Evolutionary conservation across 2,797 vertebrate genomes (phyloP).

Genomic region (Austrolebias charrua): DNA sequence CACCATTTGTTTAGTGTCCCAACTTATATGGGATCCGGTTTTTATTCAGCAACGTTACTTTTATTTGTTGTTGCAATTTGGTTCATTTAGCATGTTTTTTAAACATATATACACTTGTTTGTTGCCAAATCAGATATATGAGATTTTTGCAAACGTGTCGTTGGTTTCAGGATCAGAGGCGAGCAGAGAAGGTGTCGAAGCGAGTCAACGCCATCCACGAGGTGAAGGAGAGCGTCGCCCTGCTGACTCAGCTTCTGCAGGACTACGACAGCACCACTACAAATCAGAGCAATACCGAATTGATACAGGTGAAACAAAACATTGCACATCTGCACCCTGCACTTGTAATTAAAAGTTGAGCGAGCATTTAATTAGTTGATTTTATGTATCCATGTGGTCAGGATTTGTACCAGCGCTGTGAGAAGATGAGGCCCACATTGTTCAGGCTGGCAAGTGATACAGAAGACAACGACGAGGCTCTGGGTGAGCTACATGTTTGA

Average conservation of each 20-base stretch:
- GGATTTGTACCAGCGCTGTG: constrained; percentile 77
- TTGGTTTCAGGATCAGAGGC: constrained; percentile 87
- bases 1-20: no score
- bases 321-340: neutral
- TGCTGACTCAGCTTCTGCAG: constrained; percentile 92
- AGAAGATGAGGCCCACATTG: constrained; percentile 92
- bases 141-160: neutral
- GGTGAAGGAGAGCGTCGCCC: constrained; percentile 91
- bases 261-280: constrained; percentile 80
- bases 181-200: constrained; percentile 96
- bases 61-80: no score
- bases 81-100: no score
- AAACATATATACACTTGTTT: neutral
- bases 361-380: no score
- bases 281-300: constrained; percentile 84
- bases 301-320: constrained; percentile 85
- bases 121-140: neutral
- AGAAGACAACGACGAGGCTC: constrained; percentile 96
- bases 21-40: no score
- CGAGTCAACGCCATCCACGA: constrained; percentile 93
- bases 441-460: constrained; percentile 97
- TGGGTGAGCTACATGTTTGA: constrained; percentile 80
- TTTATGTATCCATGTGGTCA: constrained; percentile 31
- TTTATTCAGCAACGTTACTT: no score
- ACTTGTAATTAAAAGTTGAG: no score